Evolutionary conservation across 2,113 vertebrate species (phyloP).

Genomic region (Enhydra lutris): DNA sequence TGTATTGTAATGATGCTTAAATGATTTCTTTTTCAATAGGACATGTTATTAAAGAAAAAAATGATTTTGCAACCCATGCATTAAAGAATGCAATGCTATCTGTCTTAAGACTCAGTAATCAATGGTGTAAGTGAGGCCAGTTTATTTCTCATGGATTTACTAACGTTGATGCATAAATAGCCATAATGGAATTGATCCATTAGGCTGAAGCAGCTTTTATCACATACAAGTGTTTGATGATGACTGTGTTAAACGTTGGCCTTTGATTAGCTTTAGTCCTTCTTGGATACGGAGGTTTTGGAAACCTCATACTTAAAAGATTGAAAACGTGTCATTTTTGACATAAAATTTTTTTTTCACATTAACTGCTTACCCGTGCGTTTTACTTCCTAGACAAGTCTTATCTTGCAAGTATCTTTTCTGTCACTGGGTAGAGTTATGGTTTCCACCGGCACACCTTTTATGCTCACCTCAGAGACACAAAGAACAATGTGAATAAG

Average conservation of each 20-base stretch:
- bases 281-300: constrained; percentile 63
- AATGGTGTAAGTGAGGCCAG: constrained; percentile 77
- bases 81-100: constrained; percentile 79
- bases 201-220: constrained; percentile 75
- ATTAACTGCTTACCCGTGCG: neutral
- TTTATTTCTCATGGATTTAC: constrained; percentile 79
- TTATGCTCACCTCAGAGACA: neutral
- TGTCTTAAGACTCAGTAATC: constrained; percentile 79
- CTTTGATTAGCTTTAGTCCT: constrained; percentile 77
- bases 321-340: neutral
- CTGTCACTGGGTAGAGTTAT: neutral
- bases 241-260: constrained; percentile 75
- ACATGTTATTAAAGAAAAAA: constrained; percentile 81
- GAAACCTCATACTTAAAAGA: constrained; percentile 34
- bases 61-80: constrained; percentile 78
- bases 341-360: neutral
- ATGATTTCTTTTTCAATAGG: constrained; percentile 81
- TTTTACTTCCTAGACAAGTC: neutral
- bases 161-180: constrained; percentile 80
- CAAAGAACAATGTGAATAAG: neutral
- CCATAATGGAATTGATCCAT: constrained; percentile 81
- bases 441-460: neutral
- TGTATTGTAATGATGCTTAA: constrained; percentile 71
- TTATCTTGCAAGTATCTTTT: neutral
- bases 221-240: constrained; percentile 73